Percentiles rank a stretch among this genome's conserved stretches.
phyloP scores from a whole-genome alignment of 2,113 vertebrate genomes.

The Corythaixoides concolor region DNA sequence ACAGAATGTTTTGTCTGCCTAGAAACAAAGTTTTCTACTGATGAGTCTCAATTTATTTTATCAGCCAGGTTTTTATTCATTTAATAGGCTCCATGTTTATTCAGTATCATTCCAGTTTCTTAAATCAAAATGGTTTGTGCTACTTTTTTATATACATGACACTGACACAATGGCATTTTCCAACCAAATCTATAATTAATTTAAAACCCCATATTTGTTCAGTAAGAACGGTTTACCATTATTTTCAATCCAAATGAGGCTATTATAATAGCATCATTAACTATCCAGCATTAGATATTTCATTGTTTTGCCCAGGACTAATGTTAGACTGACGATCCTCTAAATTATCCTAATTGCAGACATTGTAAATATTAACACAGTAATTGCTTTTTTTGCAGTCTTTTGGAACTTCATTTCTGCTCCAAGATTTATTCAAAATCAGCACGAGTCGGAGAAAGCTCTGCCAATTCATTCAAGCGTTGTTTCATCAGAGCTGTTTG shows the following conservation, averaged over 20 bases:
- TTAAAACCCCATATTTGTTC: not conserved
- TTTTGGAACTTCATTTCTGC: not conserved
- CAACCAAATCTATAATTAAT: not conserved
- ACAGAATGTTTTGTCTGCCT: conserved; percentile 30
- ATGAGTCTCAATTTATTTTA: not conserved
- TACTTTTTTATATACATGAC: not conserved
- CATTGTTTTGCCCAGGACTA: not conserved
- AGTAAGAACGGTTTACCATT: not conserved
- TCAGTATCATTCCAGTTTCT: not conserved
- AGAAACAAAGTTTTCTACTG: not conserved
- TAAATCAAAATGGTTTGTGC: not conserved
- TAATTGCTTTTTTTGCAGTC: not conserved
- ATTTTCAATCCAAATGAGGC: not conserved
- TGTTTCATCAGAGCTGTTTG: not conserved
- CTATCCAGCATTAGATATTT: not conserved
- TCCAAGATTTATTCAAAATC: conserved; percentile 3
- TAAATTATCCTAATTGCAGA: conserved; percentile 33
- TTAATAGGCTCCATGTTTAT: not conserved
- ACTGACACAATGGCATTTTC: not conserved
- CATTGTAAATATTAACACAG: conserved; percentile 4
- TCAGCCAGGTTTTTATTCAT: not conserved
- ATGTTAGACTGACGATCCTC: conserved; percentile 8
- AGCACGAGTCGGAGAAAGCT: not conserved
- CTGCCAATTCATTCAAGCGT: not conserved
- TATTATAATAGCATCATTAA: not conserved